Evolutionary conservation across 2,113 vertebrate genomes (phyloP), one percentile per base, ranked within the genome.

Genomic region (Nestor notabilis): DNA sequence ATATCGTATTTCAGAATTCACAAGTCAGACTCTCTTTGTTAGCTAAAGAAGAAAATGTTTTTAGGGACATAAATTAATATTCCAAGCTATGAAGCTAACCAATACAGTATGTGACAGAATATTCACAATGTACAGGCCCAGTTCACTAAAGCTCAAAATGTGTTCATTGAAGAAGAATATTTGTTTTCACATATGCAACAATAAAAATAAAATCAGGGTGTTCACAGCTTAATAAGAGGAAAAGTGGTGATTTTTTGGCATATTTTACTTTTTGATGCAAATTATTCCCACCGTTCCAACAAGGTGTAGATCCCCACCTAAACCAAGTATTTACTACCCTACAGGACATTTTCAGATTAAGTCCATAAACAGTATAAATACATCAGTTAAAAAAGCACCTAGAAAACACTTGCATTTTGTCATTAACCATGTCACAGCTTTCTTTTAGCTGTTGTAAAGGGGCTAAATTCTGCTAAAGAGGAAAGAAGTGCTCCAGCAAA

Each of bases 401-500:
- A 39, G 27, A 37, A 81, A 77, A n/a, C 43, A 60, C 33, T 60
- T 35, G 12, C 41, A 39, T 95, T 90, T 89, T 64, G 43, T 74
- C 64, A 77, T 17, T 21, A 89, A 91, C 75, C 21, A 43, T 60
- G 49, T 60, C 68, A 91, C 66, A 74, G 64, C 25, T 93, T 88
- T 81, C 75, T 92, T 94, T 75, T 18, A 78, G 64, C 64, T 66
- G 60, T 53, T 63, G 8, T 60, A 78, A 94, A 94, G 60, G 72
- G 46, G 72, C 89, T 96, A 89, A 95, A 92, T 11, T 80, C 41
- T 55, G 29, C 64, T 95, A 19, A 94, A 85, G 63, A 80, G 66
- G 50, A 91, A 91, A 87, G 47, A 16, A 69, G 14, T 25, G 29
- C 78, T 88, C 87, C 87, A 91, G 78, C 66, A 92, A 90, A 83